Conservation (phyloP, 1,140 invertebrate genomes). For the Drosophila sp. region DNA sequence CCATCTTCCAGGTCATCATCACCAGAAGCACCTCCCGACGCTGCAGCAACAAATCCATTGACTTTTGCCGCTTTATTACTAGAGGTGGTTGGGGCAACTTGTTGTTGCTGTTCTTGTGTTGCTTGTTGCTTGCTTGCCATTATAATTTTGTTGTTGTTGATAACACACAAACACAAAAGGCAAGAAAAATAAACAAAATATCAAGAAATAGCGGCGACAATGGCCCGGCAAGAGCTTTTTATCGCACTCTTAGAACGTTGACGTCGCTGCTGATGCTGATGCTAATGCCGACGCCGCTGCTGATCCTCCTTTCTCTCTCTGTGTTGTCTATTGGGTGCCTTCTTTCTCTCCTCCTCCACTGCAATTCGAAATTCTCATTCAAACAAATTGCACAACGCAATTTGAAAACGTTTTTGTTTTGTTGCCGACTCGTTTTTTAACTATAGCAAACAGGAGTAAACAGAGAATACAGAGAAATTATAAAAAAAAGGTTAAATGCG, state of each 20-base stretch:
- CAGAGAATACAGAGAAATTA: too few relatives aligned
- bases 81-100: background rate
- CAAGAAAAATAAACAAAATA: background rate
- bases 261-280: background rate
- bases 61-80: conserved; percentile 30
- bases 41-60: conserved; percentile 45
- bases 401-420: too few relatives aligned
- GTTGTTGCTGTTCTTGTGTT: background rate
- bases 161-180: background rate
- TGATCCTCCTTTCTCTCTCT: background rate
- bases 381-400: too few relatives aligned
- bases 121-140: conserved; percentile 5
- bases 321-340: too few relatives aligned
- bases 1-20: conserved; percentile 84
- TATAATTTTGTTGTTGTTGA: too few relatives aligned
- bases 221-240: background rate
- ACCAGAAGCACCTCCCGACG: background rate
- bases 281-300: background rate
- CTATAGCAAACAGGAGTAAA: too few relatives aligned
- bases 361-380: too few relatives aligned
- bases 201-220: background rate
- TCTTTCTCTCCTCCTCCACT: too few relatives aligned
- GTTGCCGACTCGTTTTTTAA: too few relatives aligned
- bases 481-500: too few relatives aligned
- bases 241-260: conserved; percentile 6